Evolutionary conservation across 2,797 vertebrate species (phyloP), one percentile per base, ranked within the genome.

Genomic region (Lutjanus argentimaculatus): DNA sequence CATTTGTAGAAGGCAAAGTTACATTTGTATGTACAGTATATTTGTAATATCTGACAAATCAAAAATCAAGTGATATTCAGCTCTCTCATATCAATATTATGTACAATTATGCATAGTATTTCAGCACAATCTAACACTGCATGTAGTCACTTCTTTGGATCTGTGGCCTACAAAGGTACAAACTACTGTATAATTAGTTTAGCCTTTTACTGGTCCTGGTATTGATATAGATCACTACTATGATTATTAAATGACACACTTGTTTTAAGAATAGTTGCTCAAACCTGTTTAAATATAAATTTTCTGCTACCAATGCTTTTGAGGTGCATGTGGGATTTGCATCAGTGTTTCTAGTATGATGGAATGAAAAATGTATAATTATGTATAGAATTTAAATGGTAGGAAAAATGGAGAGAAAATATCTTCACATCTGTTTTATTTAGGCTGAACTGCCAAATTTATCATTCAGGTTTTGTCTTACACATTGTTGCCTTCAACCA

Each of bases 201-300:
- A 78, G 76, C 56, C 77, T 84, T 70, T 88, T 79, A 88, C 81
- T 92, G 91, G 91, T 92, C 93, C 91, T 89, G 83, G 72, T 82
- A 58, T 80, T 82, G n/a, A 67, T 88, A 69, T 67, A 25, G 25
- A 83, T 87, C 64, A 65, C 70, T 72, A 71, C 65, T 72, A 43
- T 36, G 65, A 55, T 57, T 43, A 67, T 64, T 68, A 71, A 76
- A 46, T 67, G 43, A 68, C 55, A 82, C 52, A 82, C 82, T 78
- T 83, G 30, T 43, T 79, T 85, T 68, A 66, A 84, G 55, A 53
- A 61, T 75, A 69, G 63, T 83, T 1, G 30, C 72, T 87, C 57
- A 85, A 74, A 87, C 58, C 9, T 57, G 64, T 64, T 36, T 36
- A 36, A 36, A 57, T 22, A 63, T 19, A 75, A 79, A 67, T 67